Base-by-base conservation (phyloP, 2,888 invertebrate species). In the Leucophenga montana region DNA sequence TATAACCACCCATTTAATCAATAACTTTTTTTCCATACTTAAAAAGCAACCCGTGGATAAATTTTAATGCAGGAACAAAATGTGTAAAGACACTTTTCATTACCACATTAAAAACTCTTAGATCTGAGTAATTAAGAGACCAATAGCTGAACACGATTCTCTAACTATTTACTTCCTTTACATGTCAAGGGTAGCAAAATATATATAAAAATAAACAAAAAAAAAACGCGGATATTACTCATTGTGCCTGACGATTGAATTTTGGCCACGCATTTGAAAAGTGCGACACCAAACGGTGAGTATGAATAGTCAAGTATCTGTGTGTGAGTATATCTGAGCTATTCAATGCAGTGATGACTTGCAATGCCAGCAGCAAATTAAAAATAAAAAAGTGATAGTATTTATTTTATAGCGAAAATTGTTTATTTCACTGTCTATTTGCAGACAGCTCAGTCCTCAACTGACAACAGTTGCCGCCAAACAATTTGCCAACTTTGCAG, bases 271-370 rank as follows among this genome's bases (percentile, higher is more conserved):
- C 39, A 39, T 39, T 39, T 39, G 9, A 39, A 39, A 8, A 11
- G 39, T 39, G 8, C 39, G 27, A 27, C 27, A 27, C 4, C 27
- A 27, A 27, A 39, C 9, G 11, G 39, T 39, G 27, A 27, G 27
- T 39, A 8, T 39, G 39, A 39, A 4, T 4, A 27, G 27, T 27
- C 16, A 8, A 8, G 50, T n/a, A 16, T 3, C 13, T 48, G 48
- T 16, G 14, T 48, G 48, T 13, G 48, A 3, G 48, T 16, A 13
- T 16, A 20, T 18, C 20, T 46, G 62, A 13, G 46, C n/a, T 20
- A 64, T 64, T 64, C 18, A 46, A 22, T 64, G 62, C 62, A 64
- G 22, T 9, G 13, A 64, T 64, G 62, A 64, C 62, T 64, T 64
- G 62, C 62, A 64, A 44, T 62, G 62, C 33, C 59, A 16, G n/a